A percentile compares a stretch with the other conserved stretches of the same genome.
These are phyloP conservation scores for Labia minor DNA, from an alignment of 2,888 invertebrate genomes.

Conservation along the genomic window DNA sequence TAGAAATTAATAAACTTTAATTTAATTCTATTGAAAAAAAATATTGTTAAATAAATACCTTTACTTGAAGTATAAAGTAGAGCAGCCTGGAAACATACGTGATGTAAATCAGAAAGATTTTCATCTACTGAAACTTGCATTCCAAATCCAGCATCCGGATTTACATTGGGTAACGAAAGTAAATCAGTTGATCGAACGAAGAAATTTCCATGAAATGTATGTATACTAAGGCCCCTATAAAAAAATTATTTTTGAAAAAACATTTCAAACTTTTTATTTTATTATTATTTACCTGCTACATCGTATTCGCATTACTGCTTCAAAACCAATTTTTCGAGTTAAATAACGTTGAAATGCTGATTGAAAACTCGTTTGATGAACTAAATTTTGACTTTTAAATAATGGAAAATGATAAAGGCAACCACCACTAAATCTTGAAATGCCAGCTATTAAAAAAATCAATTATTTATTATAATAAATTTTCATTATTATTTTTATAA, in stretches of 20 bases:
- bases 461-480: conserved; percentile 21
- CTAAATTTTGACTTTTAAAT: conserved; percentile 59
- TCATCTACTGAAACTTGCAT: conserved; percentile 97
- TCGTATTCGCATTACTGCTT: conserved; percentile 94
- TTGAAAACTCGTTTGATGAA: conserved; percentile 63
- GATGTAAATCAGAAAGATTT: conserved; percentile 70
- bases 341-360: conserved; percentile 77
- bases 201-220: conserved; percentile 99
- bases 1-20: conserved; percentile 17
- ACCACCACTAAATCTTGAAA: conserved; percentile 91
- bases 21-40: conserved; percentile 15
- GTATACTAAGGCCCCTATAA: conserved; percentile 73
- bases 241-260: conserved; percentile 20
- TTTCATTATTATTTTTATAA: conserved; percentile 18
- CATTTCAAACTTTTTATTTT: background rate
- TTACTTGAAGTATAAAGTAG: conserved; percentile 90
- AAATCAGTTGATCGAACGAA: conserved; percentile 97
- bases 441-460: conserved; percentile 51
- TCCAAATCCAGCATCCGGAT: conserved; percentile 95
- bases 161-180: conserved; percentile 89
- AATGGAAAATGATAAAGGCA: conserved; percentile 85
- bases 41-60: conserved; percentile 39
- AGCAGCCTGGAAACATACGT: conserved; percentile 95
- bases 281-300: conserved; percentile 61
- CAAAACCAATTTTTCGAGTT: conserved; percentile 94